Percentiles rank a stretch among this genome's conserved stretches.
phyloP scores from a whole-genome alignment of 1,140 invertebrate species.

The Pogonus chalceus region DNA sequence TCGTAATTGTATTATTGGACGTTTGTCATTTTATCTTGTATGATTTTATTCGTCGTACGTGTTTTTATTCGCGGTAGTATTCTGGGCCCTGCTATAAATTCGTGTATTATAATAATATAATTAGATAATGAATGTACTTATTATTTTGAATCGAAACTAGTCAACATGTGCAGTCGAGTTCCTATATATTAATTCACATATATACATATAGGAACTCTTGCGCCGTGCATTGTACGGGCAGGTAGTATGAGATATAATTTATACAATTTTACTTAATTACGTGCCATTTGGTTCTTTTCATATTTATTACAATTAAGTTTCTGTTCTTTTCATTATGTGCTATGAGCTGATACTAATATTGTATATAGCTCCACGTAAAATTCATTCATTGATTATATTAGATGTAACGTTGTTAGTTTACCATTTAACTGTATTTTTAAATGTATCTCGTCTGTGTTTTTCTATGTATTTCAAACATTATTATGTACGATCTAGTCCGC shows the following conservation, averaged over 20 bases:
- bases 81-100: not conserved
- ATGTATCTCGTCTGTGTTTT: constrained; percentile 3
- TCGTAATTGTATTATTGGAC: too few relatives aligned
- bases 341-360: not conserved
- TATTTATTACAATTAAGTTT: not conserved
- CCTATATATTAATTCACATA: too few relatives aligned
- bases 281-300: not conserved
- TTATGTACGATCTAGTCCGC: constrained; percentile 7
- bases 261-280: not conserved
- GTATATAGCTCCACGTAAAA: not conserved
- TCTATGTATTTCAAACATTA: not conserved
- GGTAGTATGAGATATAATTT: constrained; percentile 2
- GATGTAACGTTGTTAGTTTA: constrained; percentile 6
- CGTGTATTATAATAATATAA: not conserved
- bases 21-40: too few relatives aligned
- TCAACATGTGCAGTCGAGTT: constrained; percentile 6
- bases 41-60: too few relatives aligned
- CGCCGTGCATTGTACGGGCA: not conserved
- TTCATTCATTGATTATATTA: not conserved
- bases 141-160: not conserved
- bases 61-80: not conserved
- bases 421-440: constrained; percentile 2
- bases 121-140: not conserved
- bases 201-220: not conserved
- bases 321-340: not conserved